Evolutionary conservation across 2,888 invertebrate species (phyloP).

Genomic region (Temnothorax unifasciatus): DNA sequence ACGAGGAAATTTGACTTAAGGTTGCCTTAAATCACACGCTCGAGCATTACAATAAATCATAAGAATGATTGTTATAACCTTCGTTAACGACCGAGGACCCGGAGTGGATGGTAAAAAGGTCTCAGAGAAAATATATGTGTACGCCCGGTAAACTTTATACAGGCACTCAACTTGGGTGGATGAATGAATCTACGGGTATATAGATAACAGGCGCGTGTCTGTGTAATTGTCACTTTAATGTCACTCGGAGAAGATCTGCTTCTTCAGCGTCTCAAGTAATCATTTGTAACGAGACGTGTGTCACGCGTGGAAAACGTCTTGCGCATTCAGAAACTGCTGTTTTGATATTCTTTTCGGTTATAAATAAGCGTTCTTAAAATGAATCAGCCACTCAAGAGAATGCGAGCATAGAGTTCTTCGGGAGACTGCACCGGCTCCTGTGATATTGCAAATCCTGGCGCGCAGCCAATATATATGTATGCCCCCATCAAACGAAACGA

Average conservation of each 20-base stretch:
- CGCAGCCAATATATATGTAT: conserved; percentile 35
- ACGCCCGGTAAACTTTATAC: not conserved
- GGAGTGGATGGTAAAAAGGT: conserved; percentile 2
- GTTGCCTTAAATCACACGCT: conserved; percentile 22
- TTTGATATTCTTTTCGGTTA: conserved; percentile 12
- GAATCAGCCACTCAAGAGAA: conserved; percentile 13
- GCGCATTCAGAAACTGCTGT: conserved; percentile 34
- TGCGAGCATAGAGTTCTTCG: conserved; percentile 1
- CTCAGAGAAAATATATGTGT: not conserved
- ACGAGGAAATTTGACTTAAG: not conserved
- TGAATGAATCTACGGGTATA: not conserved
- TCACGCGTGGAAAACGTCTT: not conserved
- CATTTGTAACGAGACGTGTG: conserved; percentile 11
- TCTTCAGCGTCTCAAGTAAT: conserved; percentile 18
- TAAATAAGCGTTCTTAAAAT: conserved; percentile 43
- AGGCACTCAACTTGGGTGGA: conserved; percentile 10
- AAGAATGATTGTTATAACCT: conserved; percentile 12
- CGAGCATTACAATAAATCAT: not conserved
- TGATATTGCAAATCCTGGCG: conserved; percentile 44
- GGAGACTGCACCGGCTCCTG: conserved; percentile 42
- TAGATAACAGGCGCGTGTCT: not conserved
- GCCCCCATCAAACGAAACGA: conserved; percentile 22
- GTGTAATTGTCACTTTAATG: conserved; percentile 22
- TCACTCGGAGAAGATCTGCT: not conserved
- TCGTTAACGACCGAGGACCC: conserved; percentile 14